These are phyloP conservation scores for Phaethon lepturus DNA, from an alignment of 2,113 vertebrate genomes.

Conservation along the genomic window DNA sequence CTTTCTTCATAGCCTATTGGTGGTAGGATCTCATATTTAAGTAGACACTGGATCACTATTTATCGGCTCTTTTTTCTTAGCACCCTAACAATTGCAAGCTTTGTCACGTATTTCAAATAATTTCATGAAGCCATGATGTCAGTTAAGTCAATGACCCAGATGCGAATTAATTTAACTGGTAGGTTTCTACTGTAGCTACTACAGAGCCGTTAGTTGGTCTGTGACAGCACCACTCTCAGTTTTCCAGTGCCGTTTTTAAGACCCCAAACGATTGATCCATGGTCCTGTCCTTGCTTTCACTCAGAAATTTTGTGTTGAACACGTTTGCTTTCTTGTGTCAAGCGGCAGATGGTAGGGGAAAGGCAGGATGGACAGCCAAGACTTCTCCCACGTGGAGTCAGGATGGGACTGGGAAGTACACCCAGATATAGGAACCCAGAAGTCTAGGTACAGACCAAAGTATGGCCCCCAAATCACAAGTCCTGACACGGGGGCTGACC, in stretches of 20 bases:
- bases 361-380: neutral
- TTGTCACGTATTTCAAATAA: neutral
- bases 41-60: neutral
- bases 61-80: neutral
- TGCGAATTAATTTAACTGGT: neutral
- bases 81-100: neutral
- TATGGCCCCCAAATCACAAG: neutral
- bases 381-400: neutral
- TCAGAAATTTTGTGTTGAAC: neutral
- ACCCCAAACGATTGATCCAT: accelerated
- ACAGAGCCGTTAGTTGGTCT: neutral
- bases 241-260: neutral
- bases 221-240: neutral
- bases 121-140: neutral
- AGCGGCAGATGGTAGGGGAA: neutral
- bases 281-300: neutral
- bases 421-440: neutral
- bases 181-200: neutral
- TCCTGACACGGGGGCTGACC: neutral
- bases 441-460: neutral
- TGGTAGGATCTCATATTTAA: neutral
- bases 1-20: neutral
- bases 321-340: accelerated
- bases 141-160: neutral
- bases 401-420: accelerated